These are phyloP conservation scores for Montipora foliosa DNA, from an alignment of 64 coral and sea anemone species.

Conservation along the genomic window DNA sequence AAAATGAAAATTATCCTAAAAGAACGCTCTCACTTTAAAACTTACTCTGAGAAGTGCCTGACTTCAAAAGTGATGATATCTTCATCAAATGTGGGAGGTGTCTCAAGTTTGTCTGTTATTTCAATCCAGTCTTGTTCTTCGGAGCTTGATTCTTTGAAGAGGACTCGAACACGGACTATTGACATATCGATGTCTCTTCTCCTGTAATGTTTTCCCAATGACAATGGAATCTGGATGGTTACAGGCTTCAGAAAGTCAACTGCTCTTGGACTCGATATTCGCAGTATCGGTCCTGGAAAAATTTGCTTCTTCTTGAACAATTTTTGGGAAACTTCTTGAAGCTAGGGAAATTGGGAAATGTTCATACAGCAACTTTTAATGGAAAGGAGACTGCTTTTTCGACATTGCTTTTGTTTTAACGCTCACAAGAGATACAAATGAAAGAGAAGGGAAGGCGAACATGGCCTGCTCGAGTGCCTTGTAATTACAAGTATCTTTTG, in stretches of 20 bases:
- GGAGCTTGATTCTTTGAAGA: background rate
- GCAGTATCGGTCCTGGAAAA: background rate
- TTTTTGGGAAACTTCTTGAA: slow-evolving; percentile 11
- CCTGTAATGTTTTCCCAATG: background rate
- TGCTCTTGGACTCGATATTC: background rate
- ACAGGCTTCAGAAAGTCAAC: background rate
- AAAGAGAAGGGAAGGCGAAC: no score
- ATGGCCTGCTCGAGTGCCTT: no score
- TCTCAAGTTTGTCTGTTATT: background rate
- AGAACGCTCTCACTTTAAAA: background rate
- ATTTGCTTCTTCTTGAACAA: background rate
- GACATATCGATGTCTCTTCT: background rate
- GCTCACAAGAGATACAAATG: no score
- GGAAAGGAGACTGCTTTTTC: no score
- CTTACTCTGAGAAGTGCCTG: slow-evolving; percentile 36
- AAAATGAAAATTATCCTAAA: no score
- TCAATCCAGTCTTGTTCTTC: background rate
- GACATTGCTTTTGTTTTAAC: no score
- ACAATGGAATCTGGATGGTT: slow-evolving; percentile 11
- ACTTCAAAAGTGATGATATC: background rate
- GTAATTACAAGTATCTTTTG: no score
- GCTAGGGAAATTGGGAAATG: background rate
- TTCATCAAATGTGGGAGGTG: background rate
- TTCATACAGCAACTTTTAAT: no score
- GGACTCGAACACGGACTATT: background rate